A percentile compares a stretch with the other conserved stretches of the same genome.
Evolutionary conservation across 2,888 invertebrate genomes (phyloP).

Genomic region (Ochropleura plecta): DNA sequence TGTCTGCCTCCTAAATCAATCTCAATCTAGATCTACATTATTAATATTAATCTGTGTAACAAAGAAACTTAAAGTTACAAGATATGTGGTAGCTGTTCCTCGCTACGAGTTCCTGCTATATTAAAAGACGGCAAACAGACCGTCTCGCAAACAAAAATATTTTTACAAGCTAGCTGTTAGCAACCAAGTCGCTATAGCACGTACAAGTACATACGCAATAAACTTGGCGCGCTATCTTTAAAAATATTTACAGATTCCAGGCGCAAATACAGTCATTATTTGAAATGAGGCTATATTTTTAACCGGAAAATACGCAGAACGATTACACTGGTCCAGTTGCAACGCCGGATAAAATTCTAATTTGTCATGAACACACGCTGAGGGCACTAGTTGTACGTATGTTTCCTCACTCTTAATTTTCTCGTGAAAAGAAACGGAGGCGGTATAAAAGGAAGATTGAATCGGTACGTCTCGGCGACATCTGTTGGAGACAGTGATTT

Average conservation of each 20-base stretch:
- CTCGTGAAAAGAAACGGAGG: conserved; percentile 71
- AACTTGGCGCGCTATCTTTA: conserved; percentile 56
- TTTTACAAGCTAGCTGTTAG: conserved; percentile 52
- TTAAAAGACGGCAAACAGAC: conserved; percentile 44
- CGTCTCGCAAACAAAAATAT: conserved; percentile 57
- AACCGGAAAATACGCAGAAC: conserved; percentile 52
- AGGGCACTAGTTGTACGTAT: conserved; percentile 51
- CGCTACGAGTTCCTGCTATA: conserved; percentile 25
- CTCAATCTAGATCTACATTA: conserved; percentile 28
- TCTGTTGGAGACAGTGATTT: conserved; percentile 79
- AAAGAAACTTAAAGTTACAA: conserved; percentile 12
- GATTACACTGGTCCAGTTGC: conserved; percentile 59
- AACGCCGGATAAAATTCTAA: conserved; percentile 70
- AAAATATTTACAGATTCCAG: conserved; percentile 65
- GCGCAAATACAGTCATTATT: conserved; percentile 57
- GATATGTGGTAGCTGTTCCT: not conserved
- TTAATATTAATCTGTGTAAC: conserved; percentile 20
- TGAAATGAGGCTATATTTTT: conserved; percentile 62
- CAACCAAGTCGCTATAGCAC: conserved; percentile 46
- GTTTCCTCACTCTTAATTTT: conserved; percentile 75
- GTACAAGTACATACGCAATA: conserved; percentile 46
- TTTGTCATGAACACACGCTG: conserved; percentile 66
- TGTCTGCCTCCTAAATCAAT: conserved; percentile 43
- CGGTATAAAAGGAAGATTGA: conserved; percentile 77
- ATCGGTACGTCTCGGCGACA: conserved; percentile 74